Evolutionary conservation across 1,140 invertebrate species (phyloP), one percentile per base, ranked within the genome.

Genomic region (Eriocheir sinensis): DNA sequence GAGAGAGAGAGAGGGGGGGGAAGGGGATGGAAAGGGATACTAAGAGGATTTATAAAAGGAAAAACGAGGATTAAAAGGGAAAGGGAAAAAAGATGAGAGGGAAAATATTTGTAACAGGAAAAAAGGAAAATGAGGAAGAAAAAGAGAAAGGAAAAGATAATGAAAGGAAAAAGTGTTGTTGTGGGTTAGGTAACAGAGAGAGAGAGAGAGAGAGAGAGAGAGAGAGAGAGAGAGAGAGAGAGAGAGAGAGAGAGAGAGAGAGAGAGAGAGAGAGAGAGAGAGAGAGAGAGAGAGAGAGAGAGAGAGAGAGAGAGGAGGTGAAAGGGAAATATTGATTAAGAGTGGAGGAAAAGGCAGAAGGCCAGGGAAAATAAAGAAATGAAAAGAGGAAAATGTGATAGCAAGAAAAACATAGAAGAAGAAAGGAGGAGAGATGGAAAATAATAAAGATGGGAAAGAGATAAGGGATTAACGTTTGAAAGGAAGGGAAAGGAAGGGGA

Each of bases 221-320:
- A 72, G 27, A 27, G 53, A 27, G 53, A 72, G 53, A 72, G 53
- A 72, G 53, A 72, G 53, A 72, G 53, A 72, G 53, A 72, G 53
- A 72, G 53, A 72, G 53, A 72, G 53, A 72, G 53, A 72, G 53
- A 72, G 53, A 72, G 53, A 72, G 53, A 72, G 53, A 72, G 53
- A 72, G 53, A 72, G 53, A 72, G 53, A 72, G 53, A 72, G 53
- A 72, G 53, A 72, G 53, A 72, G 53, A 72, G 53, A 72, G 53
- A 85, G 81, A 17, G 53, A 72, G 53, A 72, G 53, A 72, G 53
- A 72, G 53, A 72, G 53, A 72, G 53, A 27, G 53, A 72, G 53
- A 85, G 81, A 85, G 81, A 85, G 81, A 85, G 9, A 85, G 81
- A 85, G 81, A 85, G 81, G 34, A 32, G 34, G 81, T 27, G 81